Base-by-base conservation (phyloP, 2,888 invertebrate genomes). In the Drosophila borealis region DNA sequence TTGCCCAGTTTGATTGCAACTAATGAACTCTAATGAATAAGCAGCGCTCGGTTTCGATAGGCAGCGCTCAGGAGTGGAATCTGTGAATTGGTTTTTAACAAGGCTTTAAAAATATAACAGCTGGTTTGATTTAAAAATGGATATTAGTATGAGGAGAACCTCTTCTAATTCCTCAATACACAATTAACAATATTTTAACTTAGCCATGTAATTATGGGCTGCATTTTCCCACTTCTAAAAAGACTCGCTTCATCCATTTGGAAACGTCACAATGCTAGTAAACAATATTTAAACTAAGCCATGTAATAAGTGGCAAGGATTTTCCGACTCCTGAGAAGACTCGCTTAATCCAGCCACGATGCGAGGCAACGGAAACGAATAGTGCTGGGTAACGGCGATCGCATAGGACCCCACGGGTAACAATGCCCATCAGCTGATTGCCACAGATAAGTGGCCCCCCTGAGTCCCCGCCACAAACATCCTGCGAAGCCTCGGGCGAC, bases 11-110 rank as follows among this genome's bases (percentile, higher is more conserved):
- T 85, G 89, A 89, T 89, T 88, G 87, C 88, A 83, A 72, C 89
- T 85, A 85, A 85, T 85, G 89, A 85, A 72, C 80, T 71, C 78
- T 88, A 88, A 88, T 85, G 89, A 87, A 84, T 75, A 81, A 70
- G 61, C 70, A 36, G 55, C 69, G 61, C 45, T 56, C 36, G 9
- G 6, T 37, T 50, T 55, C 17, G 54, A 66, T 65, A 34, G 34
- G 13, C 48, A 49, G 19, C 25, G 46, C 57, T 33, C 21, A 33
- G 34, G 21, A 51, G 45, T 33, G 13, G 36, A 60, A 25, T 46
- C 60, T 53, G 51, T 60, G 37, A 70, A 53, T 56, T 50, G 34
- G 4, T 9, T 14, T 14, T 51, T n/a, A 51, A 42, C 36, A 34
- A 45, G 34, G 6, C 37, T 25, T 19, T 14, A 13, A 19, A n/a